Base-by-base conservation (phyloP, 2,888 invertebrate species). In the Acronicta alni region DNA sequence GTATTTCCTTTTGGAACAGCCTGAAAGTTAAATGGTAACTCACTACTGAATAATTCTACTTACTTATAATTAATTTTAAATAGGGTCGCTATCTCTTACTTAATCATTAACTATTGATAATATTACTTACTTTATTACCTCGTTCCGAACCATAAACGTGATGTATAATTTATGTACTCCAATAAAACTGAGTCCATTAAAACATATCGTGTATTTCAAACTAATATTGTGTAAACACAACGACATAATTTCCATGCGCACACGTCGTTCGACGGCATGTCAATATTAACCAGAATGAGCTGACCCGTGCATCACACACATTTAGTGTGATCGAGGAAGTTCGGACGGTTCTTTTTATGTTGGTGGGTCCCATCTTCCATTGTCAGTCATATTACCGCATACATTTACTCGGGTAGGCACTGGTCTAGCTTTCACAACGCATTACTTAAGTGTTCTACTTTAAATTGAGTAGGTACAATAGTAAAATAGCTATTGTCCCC, bases 381-480 rank as follows among this genome's bases (percentile, higher is more conserved):
- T 80, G 75, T 76, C 53, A 62, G 48, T 67, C 68, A 75, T 72
- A 73, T 73, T 69, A 70, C 67, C 49, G 70, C 67, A 73, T 47
- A 64, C 68, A 72, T 73, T 71, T 66, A 72, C 65, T 63, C 65
- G 43, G 62, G 62, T 66, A 63, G 67, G 61, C 64, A 69, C 60
- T 39, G 43, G 23, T 54, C 51, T 67, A 65, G 60, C 74, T 82
- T 80, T 76, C 72, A 63, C 74, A 80, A 81, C 56, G 17, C 26
- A 43, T 75, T 67, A 71, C 75, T 75, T 78, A 77, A 80, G 66
- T 55, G 77, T 73, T 72, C 77, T 43, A 75, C 64, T 81, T 82
- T 72, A 75, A 70, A 77, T 76, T 73, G 66, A 67, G 65, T 58
- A 62, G 58, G 54, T 56, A 65, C 65, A 44, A 63, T 49, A 61